These are phyloP conservation scores for Colossoma macropomum DNA, from an alignment of 2,113 vertebrate species.

Conservation along the genomic window DNA sequence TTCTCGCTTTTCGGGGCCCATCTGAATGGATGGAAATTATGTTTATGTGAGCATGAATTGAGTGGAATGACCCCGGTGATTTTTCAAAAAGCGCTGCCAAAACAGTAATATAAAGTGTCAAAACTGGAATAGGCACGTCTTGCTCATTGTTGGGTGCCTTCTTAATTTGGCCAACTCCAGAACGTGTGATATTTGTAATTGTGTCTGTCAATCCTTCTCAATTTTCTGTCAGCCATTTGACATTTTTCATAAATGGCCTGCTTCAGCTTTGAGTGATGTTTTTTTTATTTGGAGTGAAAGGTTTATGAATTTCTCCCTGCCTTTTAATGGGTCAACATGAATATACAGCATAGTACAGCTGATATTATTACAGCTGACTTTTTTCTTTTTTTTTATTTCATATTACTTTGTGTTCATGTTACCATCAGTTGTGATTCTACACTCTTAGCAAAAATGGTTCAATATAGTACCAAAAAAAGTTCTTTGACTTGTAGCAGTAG, in stretches of 20 bases:
- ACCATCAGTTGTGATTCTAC: background rate
- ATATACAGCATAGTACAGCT: conserved; percentile 35
- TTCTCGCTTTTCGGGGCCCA: conserved; percentile 21
- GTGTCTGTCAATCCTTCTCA: conserved; percentile 59
- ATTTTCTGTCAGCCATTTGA: conserved; percentile 46
- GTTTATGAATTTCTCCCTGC: conserved; percentile 47
- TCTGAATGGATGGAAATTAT: conserved; percentile 44
- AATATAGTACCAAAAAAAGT: too few relatives aligned
- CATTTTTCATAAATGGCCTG: conserved; percentile 46
- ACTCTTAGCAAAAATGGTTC: too few relatives aligned
- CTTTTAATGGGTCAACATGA: conserved; percentile 32
- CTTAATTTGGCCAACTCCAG: conserved; percentile 52
- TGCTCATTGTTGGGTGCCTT: conserved; percentile 46
- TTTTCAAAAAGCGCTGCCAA: conserved; percentile 34
- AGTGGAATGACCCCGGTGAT: conserved; percentile 41
- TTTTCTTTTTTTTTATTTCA: background rate
- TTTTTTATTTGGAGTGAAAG: conserved; percentile 46
- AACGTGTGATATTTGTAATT: conserved; percentile 61
- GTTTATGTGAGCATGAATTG: conserved; percentile 45
- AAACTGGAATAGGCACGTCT: conserved; percentile 43
- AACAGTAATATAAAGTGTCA: conserved; percentile 47
- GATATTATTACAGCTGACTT: background rate
- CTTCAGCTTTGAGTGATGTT: conserved; percentile 33
- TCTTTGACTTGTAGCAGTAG: too few relatives aligned
- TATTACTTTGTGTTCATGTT: background rate